Evolutionary conservation across 2,888 invertebrate genomes (phyloP).

Genomic region (Drosophila eohydei): DNA sequence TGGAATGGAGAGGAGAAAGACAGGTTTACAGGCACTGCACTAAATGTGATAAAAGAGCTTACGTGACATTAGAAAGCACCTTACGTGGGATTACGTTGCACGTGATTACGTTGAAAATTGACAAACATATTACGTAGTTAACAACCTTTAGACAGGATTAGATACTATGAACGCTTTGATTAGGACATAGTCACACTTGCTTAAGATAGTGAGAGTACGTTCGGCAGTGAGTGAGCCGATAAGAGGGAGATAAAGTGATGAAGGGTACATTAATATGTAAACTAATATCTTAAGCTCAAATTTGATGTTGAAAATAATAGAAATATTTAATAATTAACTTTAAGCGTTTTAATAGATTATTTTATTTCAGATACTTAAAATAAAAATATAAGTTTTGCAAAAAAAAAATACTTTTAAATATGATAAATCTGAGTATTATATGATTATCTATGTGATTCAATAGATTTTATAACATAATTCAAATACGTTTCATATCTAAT

Average conservation of each 20-base stretch:
- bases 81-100: slow-evolving; percentile 54
- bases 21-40: slow-evolving; percentile 14
- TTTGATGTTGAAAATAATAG: not conserved
- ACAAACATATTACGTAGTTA: slow-evolving; percentile 51
- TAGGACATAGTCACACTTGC: not conserved
- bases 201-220: not conserved
- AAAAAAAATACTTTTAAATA: too few species aligned
- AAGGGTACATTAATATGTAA: not conserved
- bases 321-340: not conserved
- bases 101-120: slow-evolving; percentile 50
- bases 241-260: not conserved
- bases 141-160: slow-evolving; percentile 19
- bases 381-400: not conserved
- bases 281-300: too few species aligned
- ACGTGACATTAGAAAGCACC: slow-evolving; percentile 71
- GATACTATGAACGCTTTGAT: slow-evolving; percentile 3
- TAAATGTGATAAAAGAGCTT: slow-evolving; percentile 62
- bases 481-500: too few species aligned
- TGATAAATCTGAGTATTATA: too few species aligned
- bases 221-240: not conserved
- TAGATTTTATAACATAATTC: too few species aligned
- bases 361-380: too few species aligned
- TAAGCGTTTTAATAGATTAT: too few species aligned
- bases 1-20: not conserved
- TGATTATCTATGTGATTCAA: too few species aligned